Evolutionary conservation across 2,888 invertebrate genomes (phyloP), one percentile per base, ranked within the genome.

Genomic region (Drosophila cracens): DNA sequence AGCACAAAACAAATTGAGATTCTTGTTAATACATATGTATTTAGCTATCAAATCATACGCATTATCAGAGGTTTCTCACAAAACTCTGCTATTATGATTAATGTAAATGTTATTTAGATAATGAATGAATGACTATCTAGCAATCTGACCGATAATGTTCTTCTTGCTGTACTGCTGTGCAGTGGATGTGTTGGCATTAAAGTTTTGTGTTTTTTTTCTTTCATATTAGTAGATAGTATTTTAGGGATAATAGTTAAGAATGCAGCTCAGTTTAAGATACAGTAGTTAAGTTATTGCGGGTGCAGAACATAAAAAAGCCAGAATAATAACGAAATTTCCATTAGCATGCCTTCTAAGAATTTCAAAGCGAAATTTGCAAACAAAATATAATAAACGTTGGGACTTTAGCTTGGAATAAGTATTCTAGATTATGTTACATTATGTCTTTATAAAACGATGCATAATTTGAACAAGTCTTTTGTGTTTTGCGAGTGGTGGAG

Each of bases 291-390:
- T 57, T 11, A 59, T 67, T 65, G 70, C 53, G 60, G 53, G 71
- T 84, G 87, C 89, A 74, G 36, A 84, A 84, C 79, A 71, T 60
- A 87, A 84, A 82, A 72, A 84, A 84, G 84, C 84, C 84, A 89
- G 89, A 89, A 84, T 64, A 43, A 81, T 59, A 71, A 66, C n/a
- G 8, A 59, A 59, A 61, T 53, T 31, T 54, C 31, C 18, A 65
- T 59, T 8, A 49, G 38, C 78, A 79, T 81, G 81, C 78, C 21
- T 27, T 21, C 18, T 40, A 70, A 48, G 33, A n/a, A 2, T 51
- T 54, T 59, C 25, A 34, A 73, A 67, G 52, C 27, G 18, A 65
- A 70, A 61, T 60, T 49, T 59, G 74, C 74, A 76, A 74, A 59
- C 8, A 31, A 76, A 52, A 40, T 13, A 5, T 38, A 59, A 59